Evolutionary conservation across 1,140 invertebrate species (phyloP).

Genomic region (Zaprionus ghesquierei): DNA sequence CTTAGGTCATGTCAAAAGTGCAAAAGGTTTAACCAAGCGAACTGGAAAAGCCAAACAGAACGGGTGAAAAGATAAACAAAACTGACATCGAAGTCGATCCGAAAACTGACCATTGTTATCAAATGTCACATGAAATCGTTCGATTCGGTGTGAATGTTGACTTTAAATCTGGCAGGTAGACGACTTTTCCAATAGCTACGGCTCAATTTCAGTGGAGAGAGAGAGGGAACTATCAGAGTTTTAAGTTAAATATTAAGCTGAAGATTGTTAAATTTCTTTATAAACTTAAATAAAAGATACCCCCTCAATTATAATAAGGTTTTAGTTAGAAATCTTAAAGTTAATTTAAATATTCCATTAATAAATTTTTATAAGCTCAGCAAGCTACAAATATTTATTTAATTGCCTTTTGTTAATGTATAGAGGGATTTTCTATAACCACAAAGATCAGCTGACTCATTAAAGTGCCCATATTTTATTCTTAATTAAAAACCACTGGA

Average conservation of each 20-base stretch:
- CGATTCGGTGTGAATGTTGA: not conserved
- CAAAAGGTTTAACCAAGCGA: slow-evolving; percentile 45
- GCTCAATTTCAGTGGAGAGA: not conserved
- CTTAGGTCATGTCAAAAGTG: slow-evolving; percentile 32
- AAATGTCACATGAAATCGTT: slow-evolving; percentile 25
- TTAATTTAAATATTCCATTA: not conserved
- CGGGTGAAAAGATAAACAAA: not conserved
- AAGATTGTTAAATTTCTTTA: not conserved
- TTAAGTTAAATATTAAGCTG: not conserved
- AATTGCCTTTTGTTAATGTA: not conserved
- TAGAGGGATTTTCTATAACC: not conserved
- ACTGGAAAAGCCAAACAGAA: slow-evolving; percentile 40
- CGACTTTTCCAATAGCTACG: not conserved
- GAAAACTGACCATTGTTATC: slow-evolving; percentile 25
- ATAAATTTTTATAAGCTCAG: not conserved
- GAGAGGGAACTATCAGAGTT: not conserved
- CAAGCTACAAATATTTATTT: not conserved
- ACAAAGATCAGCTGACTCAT: not conserved
- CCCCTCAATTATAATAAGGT: not conserved
- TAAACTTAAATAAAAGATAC: not conserved
- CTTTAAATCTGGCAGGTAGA: not conserved
- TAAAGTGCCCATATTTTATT: not conserved
- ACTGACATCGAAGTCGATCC: not conserved
- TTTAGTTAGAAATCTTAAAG: not conserved
- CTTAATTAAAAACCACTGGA: not conserved